These are phyloP conservation scores for Anarsia innoxiella DNA, from an alignment of 2,888 invertebrate genomes.

Conservation along the genomic window DNA sequence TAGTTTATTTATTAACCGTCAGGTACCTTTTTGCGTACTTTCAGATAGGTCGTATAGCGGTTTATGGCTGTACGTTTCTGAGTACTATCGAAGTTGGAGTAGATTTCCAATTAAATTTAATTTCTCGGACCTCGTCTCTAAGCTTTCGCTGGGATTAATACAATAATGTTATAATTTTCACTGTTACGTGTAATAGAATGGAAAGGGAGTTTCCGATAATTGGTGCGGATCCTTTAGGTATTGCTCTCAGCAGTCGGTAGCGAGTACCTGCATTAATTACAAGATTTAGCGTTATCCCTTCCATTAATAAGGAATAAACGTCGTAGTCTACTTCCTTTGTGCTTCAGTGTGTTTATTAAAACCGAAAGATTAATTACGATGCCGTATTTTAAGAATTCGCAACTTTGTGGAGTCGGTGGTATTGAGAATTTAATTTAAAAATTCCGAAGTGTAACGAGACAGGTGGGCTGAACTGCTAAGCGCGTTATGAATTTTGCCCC, in stretches of 20 bases:
- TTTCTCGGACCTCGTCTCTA: slow-evolving; percentile 39
- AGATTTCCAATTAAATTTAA: slow-evolving; percentile 36
- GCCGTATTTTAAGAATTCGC: slow-evolving; percentile 66
- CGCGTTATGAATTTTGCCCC: slow-evolving; percentile 69
- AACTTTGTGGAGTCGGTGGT: slow-evolving; percentile 61
- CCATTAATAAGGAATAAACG: slow-evolving; percentile 63
- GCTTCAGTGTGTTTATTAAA: slow-evolving; percentile 55
- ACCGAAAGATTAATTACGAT: slow-evolving; percentile 66
- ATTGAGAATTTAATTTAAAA: slow-evolving; percentile 73
- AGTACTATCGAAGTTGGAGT: slow-evolving; percentile 17
- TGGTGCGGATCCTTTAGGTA: slow-evolving; percentile 49
- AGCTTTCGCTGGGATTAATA: slow-evolving; percentile 53
- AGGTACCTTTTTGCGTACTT: not conserved
- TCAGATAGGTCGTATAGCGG: not conserved
- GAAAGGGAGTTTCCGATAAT: slow-evolving; percentile 58
- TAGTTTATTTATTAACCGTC: not conserved
- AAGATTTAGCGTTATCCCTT: slow-evolving; percentile 62
- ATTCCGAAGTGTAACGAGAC: slow-evolving; percentile 72
- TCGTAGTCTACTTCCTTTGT: slow-evolving; percentile 43
- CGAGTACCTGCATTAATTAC: slow-evolving; percentile 70
- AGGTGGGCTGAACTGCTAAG: slow-evolving; percentile 70
- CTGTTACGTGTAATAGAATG: slow-evolving; percentile 49
- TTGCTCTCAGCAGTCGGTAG: slow-evolving; percentile 27
- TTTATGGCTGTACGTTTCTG: not conserved
- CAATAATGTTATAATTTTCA: slow-evolving; percentile 42